These are phyloP conservation scores for Cyphomyrus discorhynchus DNA, from an alignment of 2,113 vertebrate genomes.

Conservation along the genomic window DNA sequence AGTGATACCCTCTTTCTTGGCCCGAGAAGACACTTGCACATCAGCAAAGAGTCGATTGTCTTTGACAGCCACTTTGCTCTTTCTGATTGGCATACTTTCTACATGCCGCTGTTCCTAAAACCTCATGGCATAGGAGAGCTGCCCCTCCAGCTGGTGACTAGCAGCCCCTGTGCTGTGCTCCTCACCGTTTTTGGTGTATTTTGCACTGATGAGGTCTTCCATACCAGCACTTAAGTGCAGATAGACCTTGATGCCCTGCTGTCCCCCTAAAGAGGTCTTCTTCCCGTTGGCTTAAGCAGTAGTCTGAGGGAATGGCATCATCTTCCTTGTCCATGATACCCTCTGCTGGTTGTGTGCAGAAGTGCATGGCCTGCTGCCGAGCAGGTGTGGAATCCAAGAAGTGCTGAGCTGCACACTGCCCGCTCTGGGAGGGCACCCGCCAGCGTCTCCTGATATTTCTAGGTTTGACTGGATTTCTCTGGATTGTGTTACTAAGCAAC, in stretches of 20 bases:
- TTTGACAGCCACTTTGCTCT: background rate
- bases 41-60: background rate
- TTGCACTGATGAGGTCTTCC: background rate
- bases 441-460: background rate
- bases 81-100: background rate
- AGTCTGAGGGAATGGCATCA: background rate
- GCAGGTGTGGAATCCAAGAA: background rate
- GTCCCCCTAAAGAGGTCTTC: background rate
- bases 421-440: background rate
- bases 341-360: background rate
- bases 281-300: background rate
- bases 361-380: background rate
- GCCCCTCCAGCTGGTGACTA: background rate
- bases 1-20: background rate
- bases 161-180: background rate
- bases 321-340: background rate
- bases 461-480: background rate
- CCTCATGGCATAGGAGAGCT: background rate
- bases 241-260: background rate
- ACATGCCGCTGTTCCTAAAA: background rate
- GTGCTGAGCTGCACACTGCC: background rate
- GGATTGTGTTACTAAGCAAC: conserved; percentile 1
- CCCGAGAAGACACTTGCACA: background rate
- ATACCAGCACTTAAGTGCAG: background rate
- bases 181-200: background rate